Evolutionary conservation across 2,113 vertebrate species (phyloP).

Genomic region (Plecturocebus donacophilus): DNA sequence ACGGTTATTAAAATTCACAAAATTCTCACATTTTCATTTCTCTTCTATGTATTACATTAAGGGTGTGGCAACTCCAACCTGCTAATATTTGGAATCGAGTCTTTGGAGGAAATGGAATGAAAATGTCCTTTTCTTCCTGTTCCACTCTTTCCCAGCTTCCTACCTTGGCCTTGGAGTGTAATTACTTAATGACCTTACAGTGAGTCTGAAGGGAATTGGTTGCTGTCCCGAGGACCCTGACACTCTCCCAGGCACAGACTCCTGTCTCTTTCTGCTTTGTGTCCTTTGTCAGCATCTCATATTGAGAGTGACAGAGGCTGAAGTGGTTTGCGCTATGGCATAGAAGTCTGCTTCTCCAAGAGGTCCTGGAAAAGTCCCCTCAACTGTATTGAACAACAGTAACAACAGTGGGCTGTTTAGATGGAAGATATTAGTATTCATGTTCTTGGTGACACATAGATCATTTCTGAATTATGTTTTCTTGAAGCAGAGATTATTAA

Average conservation of each 20-base stretch:
- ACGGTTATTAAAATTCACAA: slow-evolving; percentile 17
- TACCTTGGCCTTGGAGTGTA: background rate
- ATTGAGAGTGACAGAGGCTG: background rate
- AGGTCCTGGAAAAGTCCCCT: background rate
- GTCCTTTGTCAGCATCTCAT: slow-evolving; percentile 12
- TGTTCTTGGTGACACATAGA: background rate
- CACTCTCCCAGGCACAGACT: background rate
- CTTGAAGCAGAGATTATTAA: slow-evolving; percentile 13
- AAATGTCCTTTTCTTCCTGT: background rate
- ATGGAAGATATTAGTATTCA: background rate
- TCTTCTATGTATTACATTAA: background rate
- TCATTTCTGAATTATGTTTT: slow-evolving; percentile 27
- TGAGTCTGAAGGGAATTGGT: slow-evolving; percentile 17
- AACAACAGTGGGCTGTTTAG: background rate
- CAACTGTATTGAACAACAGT: background rate
- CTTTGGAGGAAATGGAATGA: background rate
- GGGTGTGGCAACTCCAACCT: background rate
- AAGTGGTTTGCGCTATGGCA: background rate
- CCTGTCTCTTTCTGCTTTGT: background rate
- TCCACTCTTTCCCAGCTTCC: background rate
- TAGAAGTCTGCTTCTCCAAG: background rate
- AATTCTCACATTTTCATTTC: slow-evolving; percentile 41
- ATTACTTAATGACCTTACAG: background rate
- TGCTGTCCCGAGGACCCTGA: background rate
- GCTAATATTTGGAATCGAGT: slow-evolving; percentile 22